Base-by-base conservation (phyloP, 2,888 invertebrate species). In the Ophonus ardosiacus region DNA sequence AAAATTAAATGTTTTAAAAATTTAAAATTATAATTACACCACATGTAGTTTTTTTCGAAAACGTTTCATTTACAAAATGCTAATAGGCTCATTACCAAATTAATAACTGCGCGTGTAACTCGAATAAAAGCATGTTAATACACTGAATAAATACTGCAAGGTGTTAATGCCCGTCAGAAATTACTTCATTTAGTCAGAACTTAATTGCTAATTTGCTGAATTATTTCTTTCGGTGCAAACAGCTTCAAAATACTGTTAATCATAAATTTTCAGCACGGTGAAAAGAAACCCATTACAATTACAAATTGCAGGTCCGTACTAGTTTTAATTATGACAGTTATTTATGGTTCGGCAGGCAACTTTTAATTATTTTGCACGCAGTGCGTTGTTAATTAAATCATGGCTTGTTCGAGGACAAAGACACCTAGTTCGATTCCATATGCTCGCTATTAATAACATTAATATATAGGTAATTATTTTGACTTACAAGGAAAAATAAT, bases 241-340 rank as follows among this genome's bases (percentile, higher is more conserved):
- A 68, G 17, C 40, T 38, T 15, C 1, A 63, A 63, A 65, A 56
- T 51, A 81, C 81, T 56, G 81, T 81, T 81, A 81, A 68, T 68
- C 57, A 71, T 81, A 81, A 68, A 81, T 68, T 81, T 81, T 81
- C 71, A 81, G 56, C 81, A 43, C 65, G 24, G 63, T 56, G 40
- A 40, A 81, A 81, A 40, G 18, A 63, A 81, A 57, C 51, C 56
- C 79, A 79, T 80, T 80, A 80, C 61, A 78, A 61, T 80, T 61
- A 80, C 80, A 80, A 80, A 80, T 80, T 80, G 63, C 61, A 31
- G 80, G 17, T 18, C 59, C 38, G 40, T 80, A 59, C 78, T n/a
- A 63, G 24, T 61, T 61, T 61, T 80, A 80, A 80, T 80, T 80
- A 80, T 61, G 61, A 80, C 80, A 80, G 80, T 80, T 80, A 80